Evolutionary conservation across 2,888 invertebrate genomes (phyloP).

Genomic region (Bhutanitis thaidina): DNA sequence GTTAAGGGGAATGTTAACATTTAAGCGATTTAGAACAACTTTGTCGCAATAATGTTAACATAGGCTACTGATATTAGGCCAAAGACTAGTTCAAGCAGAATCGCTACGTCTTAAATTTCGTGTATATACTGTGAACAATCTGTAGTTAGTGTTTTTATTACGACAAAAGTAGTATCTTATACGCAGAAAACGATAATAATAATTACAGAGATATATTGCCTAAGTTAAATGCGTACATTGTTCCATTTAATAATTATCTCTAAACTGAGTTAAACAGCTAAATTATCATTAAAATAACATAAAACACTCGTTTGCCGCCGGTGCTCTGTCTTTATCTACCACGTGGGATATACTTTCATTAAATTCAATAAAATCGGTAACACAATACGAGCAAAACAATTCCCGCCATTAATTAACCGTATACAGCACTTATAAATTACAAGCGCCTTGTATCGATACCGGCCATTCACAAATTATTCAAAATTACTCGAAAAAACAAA

Average conservation of each 20-base stretch:
- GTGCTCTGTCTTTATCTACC: constrained; percentile 24
- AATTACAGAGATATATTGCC: too few species aligned
- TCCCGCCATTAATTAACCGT: constrained; percentile 55
- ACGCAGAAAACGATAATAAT: background rate
- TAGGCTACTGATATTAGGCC: too few species aligned
- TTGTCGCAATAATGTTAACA: too few species aligned
- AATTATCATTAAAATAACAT: constrained; percentile 42
- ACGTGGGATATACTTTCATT: constrained; percentile 31
- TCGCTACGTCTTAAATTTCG: too few species aligned
- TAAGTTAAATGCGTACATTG: background rate
- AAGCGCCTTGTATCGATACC: constrained; percentile 47
- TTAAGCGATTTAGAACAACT: too few species aligned
- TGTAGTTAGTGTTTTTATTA: too few species aligned
- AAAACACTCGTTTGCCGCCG: constrained; percentile 31
- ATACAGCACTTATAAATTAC: constrained; percentile 57
- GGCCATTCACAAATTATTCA: constrained; percentile 67
- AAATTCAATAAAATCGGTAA: constrained; percentile 39
- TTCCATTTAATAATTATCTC: constrained; percentile 17
- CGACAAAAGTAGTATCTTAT: background rate
- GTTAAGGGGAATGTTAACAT: too few species aligned
- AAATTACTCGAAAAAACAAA: constrained; percentile 58
- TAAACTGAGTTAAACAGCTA: constrained; percentile 23
- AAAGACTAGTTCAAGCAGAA: too few species aligned
- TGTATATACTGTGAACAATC: too few species aligned
- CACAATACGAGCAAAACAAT: constrained; percentile 45